Base-by-base conservation (phyloP, 1,140 invertebrate genomes). In the Micrasema longulum region DNA sequence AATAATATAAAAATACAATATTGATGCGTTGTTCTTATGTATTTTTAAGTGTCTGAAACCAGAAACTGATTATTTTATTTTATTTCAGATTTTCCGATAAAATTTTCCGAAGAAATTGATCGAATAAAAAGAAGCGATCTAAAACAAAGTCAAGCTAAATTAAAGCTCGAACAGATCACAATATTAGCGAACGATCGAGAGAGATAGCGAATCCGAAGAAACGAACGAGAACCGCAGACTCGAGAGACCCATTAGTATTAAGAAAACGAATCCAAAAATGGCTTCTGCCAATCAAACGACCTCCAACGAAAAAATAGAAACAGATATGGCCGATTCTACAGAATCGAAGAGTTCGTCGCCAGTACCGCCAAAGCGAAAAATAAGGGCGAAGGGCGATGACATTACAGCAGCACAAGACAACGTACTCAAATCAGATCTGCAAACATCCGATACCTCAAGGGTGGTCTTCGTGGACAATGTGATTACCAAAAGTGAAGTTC, bases 221-320 rank as follows among this genome's bases (percentile, higher is more conserved):
- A 53, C 64, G 64, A 67, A 52, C 43, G 14, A 22, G 36, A 69
- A 75, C 69, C 73, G 73, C 69, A 65, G 73, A 71, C 66, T 67
- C 45, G 38, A n/a, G 69, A 72, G 73, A 72, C 73, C 69, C 35
- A 60, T 50, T 62, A 62, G 18, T n/a, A 7, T 57, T 66, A 74
- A 43, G 64, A 70, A 50, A 71, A 75, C 43, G 55, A 69, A 69
- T 16, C 16, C n/a, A n/a, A 62, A 43, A 36, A 70, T 63, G 68
- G 68, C 68, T 47, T 45, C 55, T n/a, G 68, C 47, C 68, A 50
- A 26, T 18, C 36, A 41, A 63, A 62, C 43, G 68, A 70, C 43
- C 43, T 70, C 68, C 68, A 57, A 57, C 41, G 47, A 68, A 26
- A 38, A 57, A 68, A 41, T 57, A 45, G 35, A 68, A 55, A 57